These are phyloP conservation scores for Acanthosepion esculentum DNA, from an alignment of 2,888 invertebrate genomes.

Conservation along the genomic window DNA sequence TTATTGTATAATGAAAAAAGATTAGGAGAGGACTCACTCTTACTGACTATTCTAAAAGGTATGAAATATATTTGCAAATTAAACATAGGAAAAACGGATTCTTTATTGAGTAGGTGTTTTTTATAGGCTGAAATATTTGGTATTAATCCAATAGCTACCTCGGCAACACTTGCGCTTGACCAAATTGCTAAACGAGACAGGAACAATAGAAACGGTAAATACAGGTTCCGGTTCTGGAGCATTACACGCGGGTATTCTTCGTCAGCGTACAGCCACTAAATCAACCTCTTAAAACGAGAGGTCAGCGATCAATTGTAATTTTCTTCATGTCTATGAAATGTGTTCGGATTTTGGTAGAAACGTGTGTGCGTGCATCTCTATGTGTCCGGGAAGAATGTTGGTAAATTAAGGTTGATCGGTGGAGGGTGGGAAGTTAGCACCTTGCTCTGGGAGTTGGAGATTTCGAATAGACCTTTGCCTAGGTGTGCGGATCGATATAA, in stretches of 20 bases:
- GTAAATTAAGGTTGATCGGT: slow-evolving; percentile 33
- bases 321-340: neutral
- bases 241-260: neutral
- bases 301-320: slow-evolving; percentile 9
- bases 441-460: slow-evolving; percentile 20
- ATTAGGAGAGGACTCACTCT: too few relatives aligned
- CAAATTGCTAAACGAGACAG: neutral
- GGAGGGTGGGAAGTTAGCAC: neutral
- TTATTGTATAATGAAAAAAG: too few relatives aligned
- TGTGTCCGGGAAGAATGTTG: neutral
- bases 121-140: too few relatives aligned
- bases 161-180: neutral
- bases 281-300: neutral
- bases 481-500: neutral
- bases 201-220: neutral
- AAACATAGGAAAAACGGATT: too few relatives aligned
- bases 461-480: neutral
- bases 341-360: neutral
- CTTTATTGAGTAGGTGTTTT: too few relatives aligned
- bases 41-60: too few relatives aligned
- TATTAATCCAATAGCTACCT: too few relatives aligned
- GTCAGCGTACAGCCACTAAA: neutral
- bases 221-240: neutral
- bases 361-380: neutral
- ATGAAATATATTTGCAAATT: too few relatives aligned